These are phyloP conservation scores for Triplophysa bombifrons DNA, from an alignment of 2,797 vertebrate genomes.

Conservation along the genomic window DNA sequence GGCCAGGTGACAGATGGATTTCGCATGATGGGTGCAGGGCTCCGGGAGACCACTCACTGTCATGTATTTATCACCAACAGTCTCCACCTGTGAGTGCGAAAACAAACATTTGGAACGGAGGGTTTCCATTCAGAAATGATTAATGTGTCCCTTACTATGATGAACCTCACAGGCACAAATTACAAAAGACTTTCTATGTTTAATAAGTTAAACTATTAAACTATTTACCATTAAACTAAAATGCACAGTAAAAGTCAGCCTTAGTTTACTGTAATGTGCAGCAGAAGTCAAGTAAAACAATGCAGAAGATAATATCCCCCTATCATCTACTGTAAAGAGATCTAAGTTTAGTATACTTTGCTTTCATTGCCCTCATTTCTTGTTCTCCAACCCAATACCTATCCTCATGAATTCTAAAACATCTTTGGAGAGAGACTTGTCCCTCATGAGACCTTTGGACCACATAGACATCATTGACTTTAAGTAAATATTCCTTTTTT, in stretches of 20 bases:
- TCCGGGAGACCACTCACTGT: slow-evolving; percentile 97
- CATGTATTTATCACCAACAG: slow-evolving; percentile 99
- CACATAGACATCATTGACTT: slow-evolving; percentile 71
- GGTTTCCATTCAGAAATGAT: neutral
- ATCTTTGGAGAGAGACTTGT: slow-evolving; percentile 68
- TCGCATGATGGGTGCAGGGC: slow-evolving; percentile 94
- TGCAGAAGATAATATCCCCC: neutral
- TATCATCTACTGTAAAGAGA: neutral
- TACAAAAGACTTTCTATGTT: neutral
- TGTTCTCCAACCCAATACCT: slow-evolving; percentile 63
- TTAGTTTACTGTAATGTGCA: neutral
- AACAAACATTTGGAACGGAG: slow-evolving; percentile 11
- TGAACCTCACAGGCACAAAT: neutral
- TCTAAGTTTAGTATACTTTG: neutral
- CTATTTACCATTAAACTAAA: too few species aligned
- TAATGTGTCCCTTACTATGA: neutral
- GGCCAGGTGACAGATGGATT: slow-evolving; percentile 95
- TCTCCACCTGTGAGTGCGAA: slow-evolving; percentile 86
- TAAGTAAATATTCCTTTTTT: slow-evolving; percentile 82
- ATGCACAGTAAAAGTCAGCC: neutral
- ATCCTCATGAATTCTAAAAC: slow-evolving; percentile 71
- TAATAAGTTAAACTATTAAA: neutral
- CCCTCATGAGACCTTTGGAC: slow-evolving; percentile 67
- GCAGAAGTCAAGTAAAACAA: slow-evolving; percentile 1
- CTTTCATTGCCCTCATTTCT: neutral